These are phyloP conservation scores for Lymantria monacha DNA, from an alignment of 2,888 invertebrate genomes.

Conservation along the genomic window DNA sequence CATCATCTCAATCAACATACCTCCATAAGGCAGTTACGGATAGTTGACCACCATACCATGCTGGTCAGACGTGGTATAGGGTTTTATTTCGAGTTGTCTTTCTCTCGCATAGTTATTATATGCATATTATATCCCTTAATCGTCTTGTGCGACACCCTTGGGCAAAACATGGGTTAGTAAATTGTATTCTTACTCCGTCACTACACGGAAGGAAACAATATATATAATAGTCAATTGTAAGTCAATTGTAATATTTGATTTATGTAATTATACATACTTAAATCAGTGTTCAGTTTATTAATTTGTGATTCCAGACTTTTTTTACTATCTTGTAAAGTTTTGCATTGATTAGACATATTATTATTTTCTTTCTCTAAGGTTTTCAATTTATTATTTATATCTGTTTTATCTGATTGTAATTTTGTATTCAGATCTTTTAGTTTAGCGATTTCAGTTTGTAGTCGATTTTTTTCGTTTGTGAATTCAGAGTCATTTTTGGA, in stretches of 20 bases:
- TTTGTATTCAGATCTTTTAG: constrained; percentile 76
- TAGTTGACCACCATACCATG: too few relatives aligned
- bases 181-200: too few relatives aligned
- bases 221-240: too few relatives aligned
- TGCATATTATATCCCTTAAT: too few relatives aligned
- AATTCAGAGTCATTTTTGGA: constrained; percentile 75
- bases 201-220: too few relatives aligned
- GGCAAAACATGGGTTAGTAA: too few relatives aligned
- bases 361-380: constrained; percentile 64
- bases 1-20: too few relatives aligned
- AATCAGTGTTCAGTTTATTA: constrained; percentile 80
- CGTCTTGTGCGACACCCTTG: too few relatives aligned
- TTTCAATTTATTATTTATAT: constrained; percentile 55
- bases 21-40: too few relatives aligned
- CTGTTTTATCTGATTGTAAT: constrained; percentile 71
- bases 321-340: constrained; percentile 85
- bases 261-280: constrained; percentile 69
- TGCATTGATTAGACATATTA: constrained; percentile 66
- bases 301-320: constrained; percentile 83
- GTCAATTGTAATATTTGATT: neutral
- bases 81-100: too few relatives aligned
- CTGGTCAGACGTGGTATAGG: too few relatives aligned
- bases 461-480: constrained; percentile 74
- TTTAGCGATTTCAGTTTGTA: constrained; percentile 76
- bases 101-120: too few relatives aligned